Evolutionary conservation across 2,888 invertebrate genomes (phyloP).

Genomic region (Erebia aethiops): DNA sequence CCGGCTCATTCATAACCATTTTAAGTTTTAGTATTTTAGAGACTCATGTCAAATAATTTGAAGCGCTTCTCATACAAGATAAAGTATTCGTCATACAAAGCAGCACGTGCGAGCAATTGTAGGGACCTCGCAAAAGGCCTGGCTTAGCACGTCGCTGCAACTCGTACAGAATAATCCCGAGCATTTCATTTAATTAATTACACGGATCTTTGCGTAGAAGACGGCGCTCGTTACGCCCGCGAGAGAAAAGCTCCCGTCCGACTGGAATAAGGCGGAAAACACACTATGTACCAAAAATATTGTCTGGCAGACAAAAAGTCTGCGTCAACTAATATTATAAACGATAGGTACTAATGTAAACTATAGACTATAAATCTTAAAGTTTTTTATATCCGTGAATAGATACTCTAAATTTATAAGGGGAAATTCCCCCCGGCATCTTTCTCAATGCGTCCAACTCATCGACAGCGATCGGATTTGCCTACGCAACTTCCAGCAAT

Average conservation of each 20-base stretch:
- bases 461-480: too few relatives aligned
- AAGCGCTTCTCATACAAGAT: neutral
- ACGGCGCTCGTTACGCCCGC: slow-evolving; percentile 34
- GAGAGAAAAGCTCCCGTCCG: slow-evolving; percentile 19
- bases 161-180: slow-evolving; percentile 53
- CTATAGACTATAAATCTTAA: too few relatives aligned
- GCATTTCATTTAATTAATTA: slow-evolving; percentile 66
- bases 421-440: too few relatives aligned
- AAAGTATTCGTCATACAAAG: slow-evolving; percentile 1
- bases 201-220: slow-evolving; percentile 52
- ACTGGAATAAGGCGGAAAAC: slow-evolving; percentile 1
- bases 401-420: too few relatives aligned
- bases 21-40: neutral
- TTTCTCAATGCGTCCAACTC: too few relatives aligned
- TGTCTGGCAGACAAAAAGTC: too few relatives aligned
- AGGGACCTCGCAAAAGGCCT: slow-evolving; percentile 38
- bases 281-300: too few relatives aligned
- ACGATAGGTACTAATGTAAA: too few relatives aligned
- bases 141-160: slow-evolving; percentile 47
- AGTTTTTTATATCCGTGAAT: too few relatives aligned
- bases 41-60: neutral
- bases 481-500: too few relatives aligned
- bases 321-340: too few relatives aligned
- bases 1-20: too few relatives aligned
- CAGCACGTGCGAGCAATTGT: slow-evolving; percentile 23